Conservation (phyloP, 92 coral and sea anemone species). For the Montipora capitata region DNA sequence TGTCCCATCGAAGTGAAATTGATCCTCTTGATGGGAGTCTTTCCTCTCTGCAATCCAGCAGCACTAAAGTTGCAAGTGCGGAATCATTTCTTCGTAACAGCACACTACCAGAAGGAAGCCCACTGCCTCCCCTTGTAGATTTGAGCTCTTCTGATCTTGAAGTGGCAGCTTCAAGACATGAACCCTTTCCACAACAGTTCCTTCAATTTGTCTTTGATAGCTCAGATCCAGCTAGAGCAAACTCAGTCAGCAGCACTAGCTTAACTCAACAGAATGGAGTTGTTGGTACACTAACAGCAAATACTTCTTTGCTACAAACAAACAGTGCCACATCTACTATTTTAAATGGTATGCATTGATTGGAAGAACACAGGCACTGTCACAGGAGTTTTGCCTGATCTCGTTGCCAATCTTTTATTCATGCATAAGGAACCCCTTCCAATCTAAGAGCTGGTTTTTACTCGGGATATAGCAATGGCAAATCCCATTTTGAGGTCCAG, state of each 20-base stretch:
- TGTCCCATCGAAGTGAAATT: slow-evolving; percentile 66
- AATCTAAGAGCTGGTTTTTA: too few species aligned
- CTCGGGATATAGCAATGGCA: too few species aligned
- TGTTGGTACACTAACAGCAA: not conserved
- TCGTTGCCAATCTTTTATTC: not conserved
- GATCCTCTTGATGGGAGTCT: slow-evolving; percentile 61
- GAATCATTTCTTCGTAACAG: slow-evolving; percentile 47
- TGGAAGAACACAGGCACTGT: not conserved
- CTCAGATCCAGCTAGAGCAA: slow-evolving; percentile 67
- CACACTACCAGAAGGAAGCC: slow-evolving; percentile 35
- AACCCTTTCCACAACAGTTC: slow-evolving; percentile 88
- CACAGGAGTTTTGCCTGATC: not conserved
- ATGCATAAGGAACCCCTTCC: too few species aligned
- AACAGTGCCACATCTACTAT: slow-evolving; percentile 14
- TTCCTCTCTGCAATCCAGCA: slow-evolving; percentile 75
- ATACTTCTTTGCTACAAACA: slow-evolving; percentile 31
- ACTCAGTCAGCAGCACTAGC: slow-evolving; percentile 51
- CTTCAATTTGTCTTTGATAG: slow-evolving; percentile 90
- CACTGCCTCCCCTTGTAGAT: slow-evolving; percentile 59
- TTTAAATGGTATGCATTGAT: slow-evolving; percentile 33
- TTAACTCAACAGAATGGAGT: slow-evolving; percentile 29
- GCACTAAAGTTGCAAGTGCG: slow-evolving; percentile 68
- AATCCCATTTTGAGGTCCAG: too few species aligned
- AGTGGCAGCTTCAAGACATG: slow-evolving; percentile 75
- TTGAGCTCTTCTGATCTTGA: slow-evolving; percentile 74